Evolutionary conservation across 2,888 invertebrate species (phyloP).

Genomic region (Hoplodrina ambigua): DNA sequence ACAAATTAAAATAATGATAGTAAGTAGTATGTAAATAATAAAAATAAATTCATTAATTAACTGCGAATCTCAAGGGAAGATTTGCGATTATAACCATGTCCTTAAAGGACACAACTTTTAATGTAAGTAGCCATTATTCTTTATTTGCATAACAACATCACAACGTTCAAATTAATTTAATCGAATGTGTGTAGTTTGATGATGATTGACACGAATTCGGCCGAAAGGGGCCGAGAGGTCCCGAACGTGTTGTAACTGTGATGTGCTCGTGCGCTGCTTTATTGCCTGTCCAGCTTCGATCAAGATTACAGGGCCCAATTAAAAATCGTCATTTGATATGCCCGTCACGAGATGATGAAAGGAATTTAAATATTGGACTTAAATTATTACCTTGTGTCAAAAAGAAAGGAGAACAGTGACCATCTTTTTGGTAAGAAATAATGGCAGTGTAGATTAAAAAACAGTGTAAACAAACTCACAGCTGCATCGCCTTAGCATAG

Average conservation of each 20-base stretch:
- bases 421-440: background rate
- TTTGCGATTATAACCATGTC: background rate
- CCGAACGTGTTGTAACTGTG: slow-evolving; percentile 46
- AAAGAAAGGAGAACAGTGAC: background rate
- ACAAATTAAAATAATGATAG: no score
- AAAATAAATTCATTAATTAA: no score
- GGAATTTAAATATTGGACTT: slow-evolving; percentile 31
- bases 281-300: slow-evolving; percentile 51
- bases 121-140: slow-evolving; percentile 3
- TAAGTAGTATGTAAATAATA: no score
- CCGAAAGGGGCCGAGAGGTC: slow-evolving; percentile 40
- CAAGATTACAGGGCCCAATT: slow-evolving; percentile 55
- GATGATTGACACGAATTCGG: slow-evolving; percentile 73
- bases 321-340: slow-evolving; percentile 57
- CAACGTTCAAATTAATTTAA: slow-evolving; percentile 68
- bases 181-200: slow-evolving; percentile 67
- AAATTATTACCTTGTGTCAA: slow-evolving; percentile 16
- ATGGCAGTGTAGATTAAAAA: background rate
- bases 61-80: background rate
- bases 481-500: background rate
- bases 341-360: slow-evolving; percentile 23
- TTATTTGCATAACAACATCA: slow-evolving; percentile 47
- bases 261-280: slow-evolving; percentile 38
- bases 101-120: no score
- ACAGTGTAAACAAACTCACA: background rate